Base-by-base conservation (phyloP, 2,797 vertebrate genomes). In the Pangasius macronema region DNA sequence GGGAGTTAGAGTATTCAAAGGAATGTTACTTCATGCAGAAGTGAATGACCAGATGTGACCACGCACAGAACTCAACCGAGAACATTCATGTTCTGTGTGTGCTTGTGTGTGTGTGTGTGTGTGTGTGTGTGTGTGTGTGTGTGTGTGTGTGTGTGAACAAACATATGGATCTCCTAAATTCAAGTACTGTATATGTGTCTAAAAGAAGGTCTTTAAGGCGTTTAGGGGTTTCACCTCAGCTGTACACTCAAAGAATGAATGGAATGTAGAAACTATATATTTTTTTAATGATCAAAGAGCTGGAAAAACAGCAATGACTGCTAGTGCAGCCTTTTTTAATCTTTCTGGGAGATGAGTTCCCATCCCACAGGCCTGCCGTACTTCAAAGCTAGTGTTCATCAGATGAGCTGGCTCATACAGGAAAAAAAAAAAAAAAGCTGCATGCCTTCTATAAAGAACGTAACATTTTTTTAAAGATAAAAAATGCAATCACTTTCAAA, bases 281-380 rank as follows among this genome's bases (percentile, higher is more conserved):
- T 65, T 49, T 77, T 77, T 80, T 51, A 57, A 24, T 84, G 68
- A 90, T 89, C 85, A 89, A 90, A 89, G 83, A 8, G 13, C 73
- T 33, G 46, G 4, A 87, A 49, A 46, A 67, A 81, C 67, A 72
- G 83, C 20, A 63, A 57, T 39, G 59, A 70, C 59, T 77, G 72
- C 33, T 30, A 55, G 46, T 33, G 55, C 46, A 59, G 86, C 49
- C 59, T 77, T 86, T 84, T 55, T n/a, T 27, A n/a, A 82, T 33
- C 59, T 89, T 53, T 89, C 27, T 68, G 65, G 42, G 72, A 80
- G 18, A n/a, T 61, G 76, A 77, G 53, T 57, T 89, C 11, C 67
- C 46, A 68, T 83, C 39, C 30, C 57, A 20, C 76, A 68, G 70
- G 16, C 81, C 61, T 79, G 72, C 81, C 30, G n/a, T 72, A 86